Evolutionary conservation across 2,888 invertebrate species (phyloP).

Genomic region (Coenonympha glycerion): DNA sequence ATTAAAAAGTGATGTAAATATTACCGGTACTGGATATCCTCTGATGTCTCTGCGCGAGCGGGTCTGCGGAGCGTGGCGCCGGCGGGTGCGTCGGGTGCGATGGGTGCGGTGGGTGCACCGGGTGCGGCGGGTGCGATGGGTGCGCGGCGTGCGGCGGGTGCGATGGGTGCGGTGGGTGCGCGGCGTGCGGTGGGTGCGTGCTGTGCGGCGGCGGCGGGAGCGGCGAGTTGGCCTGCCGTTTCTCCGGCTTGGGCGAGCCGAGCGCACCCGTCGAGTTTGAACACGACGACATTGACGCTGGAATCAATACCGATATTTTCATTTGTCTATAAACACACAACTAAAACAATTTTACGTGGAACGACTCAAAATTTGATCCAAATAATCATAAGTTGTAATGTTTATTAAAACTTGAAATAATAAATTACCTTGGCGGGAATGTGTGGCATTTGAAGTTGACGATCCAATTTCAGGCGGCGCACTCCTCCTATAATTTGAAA

Average conservation of each 20-base stretch:
- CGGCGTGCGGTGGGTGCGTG: constrained; percentile 34
- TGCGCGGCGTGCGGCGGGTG: constrained; percentile 18
- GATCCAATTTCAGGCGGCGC: constrained; percentile 62
- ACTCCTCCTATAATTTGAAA: constrained; percentile 47
- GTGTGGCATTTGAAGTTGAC: constrained; percentile 54
- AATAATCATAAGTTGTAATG: too few relatives aligned
- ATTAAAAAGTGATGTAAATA: neutral
- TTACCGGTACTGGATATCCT: constrained; percentile 67
- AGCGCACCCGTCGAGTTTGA: constrained; percentile 82
- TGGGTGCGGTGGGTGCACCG: neutral
- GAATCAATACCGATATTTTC: too few relatives aligned
- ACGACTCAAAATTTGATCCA: too few relatives aligned
- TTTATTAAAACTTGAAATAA: too few relatives aligned
- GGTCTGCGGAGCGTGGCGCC: constrained; percentile 24
- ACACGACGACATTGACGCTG: constrained; percentile 83
- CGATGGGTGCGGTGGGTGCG: neutral
- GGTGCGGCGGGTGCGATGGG: constrained; percentile 12
- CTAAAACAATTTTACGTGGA: too few relatives aligned
- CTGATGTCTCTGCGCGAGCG: constrained; percentile 47
- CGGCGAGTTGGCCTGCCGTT: constrained; percentile 92
- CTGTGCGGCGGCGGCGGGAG: constrained; percentile 79
- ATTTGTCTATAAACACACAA: too few relatives aligned
- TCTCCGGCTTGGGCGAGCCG: constrained; percentile 92
- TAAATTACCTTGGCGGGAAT: constrained; percentile 63
- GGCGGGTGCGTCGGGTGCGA: neutral